Conservation (phyloP, 64 coral and sea anemone species). For the Pachyseris speciosa region DNA sequence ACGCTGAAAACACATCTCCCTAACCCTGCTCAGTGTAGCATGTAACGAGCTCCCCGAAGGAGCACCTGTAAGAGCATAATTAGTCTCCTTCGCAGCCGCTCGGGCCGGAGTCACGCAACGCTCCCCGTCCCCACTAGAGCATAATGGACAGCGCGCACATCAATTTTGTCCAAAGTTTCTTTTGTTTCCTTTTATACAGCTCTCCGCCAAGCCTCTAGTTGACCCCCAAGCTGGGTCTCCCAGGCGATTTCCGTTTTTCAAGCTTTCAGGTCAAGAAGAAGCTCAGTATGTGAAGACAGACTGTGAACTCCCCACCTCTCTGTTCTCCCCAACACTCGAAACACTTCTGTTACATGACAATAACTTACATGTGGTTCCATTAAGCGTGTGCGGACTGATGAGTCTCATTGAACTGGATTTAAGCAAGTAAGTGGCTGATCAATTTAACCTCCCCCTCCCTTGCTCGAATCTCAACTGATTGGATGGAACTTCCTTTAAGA, state of each 20-base stretch:
- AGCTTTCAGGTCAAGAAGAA: slow-evolving; percentile 63
- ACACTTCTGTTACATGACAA: slow-evolving; percentile 87
- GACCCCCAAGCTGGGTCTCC: slow-evolving; percentile 32
- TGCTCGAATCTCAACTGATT: too few species aligned
- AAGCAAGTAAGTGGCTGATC: slow-evolving; percentile 76
- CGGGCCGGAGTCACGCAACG: too few species aligned
- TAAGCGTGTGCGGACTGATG: slow-evolving; percentile 77
- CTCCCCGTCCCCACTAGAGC: too few species aligned
- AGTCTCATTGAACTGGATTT: slow-evolving; percentile 86
- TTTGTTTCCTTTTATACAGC: background rate
- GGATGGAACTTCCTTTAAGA: too few species aligned
- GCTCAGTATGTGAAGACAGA: slow-evolving; percentile 72
- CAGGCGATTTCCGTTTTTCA: slow-evolving; percentile 71
- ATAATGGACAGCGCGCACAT: background rate
- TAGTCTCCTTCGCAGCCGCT: too few species aligned
- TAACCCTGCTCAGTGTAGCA: too few species aligned
- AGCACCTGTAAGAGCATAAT: too few species aligned
- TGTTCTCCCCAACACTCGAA: slow-evolving; percentile 88
- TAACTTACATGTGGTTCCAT: slow-evolving; percentile 69
- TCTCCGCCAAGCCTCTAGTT: slow-evolving; percentile 59
- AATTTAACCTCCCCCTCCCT: too few species aligned
- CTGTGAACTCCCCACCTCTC: slow-evolving; percentile 64
- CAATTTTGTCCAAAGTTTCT: background rate
- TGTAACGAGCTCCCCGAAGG: too few species aligned
- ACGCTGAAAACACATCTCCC: too few species aligned